A percentile compares a stretch with the other conserved stretches of the same genome.
phyloP scores from a whole-genome alignment of 2,888 invertebrate genomes.

The Eurois occulta region DNA sequence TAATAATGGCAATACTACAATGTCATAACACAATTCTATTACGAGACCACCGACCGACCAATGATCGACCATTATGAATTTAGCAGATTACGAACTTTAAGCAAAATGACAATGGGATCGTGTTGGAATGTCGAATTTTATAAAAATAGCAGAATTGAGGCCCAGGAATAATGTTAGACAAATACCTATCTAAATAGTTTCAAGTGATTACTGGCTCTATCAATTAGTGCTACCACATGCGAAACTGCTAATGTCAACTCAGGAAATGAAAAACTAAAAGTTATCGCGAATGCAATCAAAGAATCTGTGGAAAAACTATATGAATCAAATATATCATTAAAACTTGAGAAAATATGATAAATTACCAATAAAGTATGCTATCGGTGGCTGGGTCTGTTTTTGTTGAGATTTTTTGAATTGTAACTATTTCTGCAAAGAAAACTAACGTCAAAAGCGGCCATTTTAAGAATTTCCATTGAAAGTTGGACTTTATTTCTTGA shows the following conservation, averaged over 20 bases:
- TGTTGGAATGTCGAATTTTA: too few relatives aligned
- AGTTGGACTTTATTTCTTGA: conserved; percentile 59
- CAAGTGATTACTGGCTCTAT: conserved; percentile 56
- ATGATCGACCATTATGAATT: too few relatives aligned
- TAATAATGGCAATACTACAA: too few relatives aligned
- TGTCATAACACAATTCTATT: too few relatives aligned
- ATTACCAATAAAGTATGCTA: conserved; percentile 76
- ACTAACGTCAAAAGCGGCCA: conserved; percentile 20
- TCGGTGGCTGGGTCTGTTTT: conserved; percentile 73
- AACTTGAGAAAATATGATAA: conserved; percentile 82
- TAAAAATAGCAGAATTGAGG: too few relatives aligned
- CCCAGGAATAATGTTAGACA: conserved; percentile 52
- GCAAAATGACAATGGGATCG: too few relatives aligned
- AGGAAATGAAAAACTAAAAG: conserved; percentile 70
- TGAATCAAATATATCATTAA: conserved; percentile 82
- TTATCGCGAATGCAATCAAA: conserved; percentile 64
- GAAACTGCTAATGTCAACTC: conserved; percentile 62
- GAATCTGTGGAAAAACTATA: conserved; percentile 76
- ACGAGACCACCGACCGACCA: too few relatives aligned
- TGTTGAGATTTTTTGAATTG: conserved; percentile 79
- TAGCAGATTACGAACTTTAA: too few relatives aligned
- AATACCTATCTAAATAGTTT: conserved; percentile 37
- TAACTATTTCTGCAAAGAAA: conserved; percentile 57
- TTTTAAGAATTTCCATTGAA: conserved; percentile 36
- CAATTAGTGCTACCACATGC: conserved; percentile 69